Evolutionary conservation across 1,140 invertebrate species (phyloP), one percentile per base, ranked within the genome.

Genomic region (Leptinotarsa defecta): DNA sequence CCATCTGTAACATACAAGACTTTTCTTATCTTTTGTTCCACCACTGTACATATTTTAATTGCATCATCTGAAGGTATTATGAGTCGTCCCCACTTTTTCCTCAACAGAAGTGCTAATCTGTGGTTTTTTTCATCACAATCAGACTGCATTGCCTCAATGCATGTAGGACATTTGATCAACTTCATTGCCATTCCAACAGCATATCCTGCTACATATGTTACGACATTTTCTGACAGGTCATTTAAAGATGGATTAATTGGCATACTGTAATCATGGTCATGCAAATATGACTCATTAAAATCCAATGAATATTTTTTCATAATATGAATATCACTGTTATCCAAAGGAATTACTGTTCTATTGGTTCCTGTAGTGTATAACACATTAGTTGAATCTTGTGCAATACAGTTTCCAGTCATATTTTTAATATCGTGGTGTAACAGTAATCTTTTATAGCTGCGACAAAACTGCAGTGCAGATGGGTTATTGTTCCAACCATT

Each of bases 401-500:
- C 68, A 15, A 15, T 48, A 57, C 68, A 71, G 34, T 71, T 71
- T 8, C 68, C 68, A 71, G 24, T 22, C 13, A 15, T 71, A 57
- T 22, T 43, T 34, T 15, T 48, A 8, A 71, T 22, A 71, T 71
- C 49, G 17, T 22, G 24, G 48, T 71, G 68, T 48, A 71, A 43
- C 20, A 71, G 13, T 71, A 71, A 48, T 48, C 43, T 71, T 22
- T 22, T 71, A 57, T 49, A 71, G 20, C 22, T n/a, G 22, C 68
- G 15, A 6, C 22, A 34, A 48, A 71, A 71, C 34, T 48, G 68
- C 15, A 71, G 34, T 71, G 68, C 68, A n/a, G 68, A 71, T 22
- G 68, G 68, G 48, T 71, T 71, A 57, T 71, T 71, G 20, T 71
- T 71, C 68, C 68, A 71, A 19, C 68, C 68, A 71, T 71, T 71